Percentiles rank a stretch among this genome's conserved stretches.
phyloP scores from a whole-genome alignment of 2,797 vertebrate genomes.

The Alfaro cultratus region DNA sequence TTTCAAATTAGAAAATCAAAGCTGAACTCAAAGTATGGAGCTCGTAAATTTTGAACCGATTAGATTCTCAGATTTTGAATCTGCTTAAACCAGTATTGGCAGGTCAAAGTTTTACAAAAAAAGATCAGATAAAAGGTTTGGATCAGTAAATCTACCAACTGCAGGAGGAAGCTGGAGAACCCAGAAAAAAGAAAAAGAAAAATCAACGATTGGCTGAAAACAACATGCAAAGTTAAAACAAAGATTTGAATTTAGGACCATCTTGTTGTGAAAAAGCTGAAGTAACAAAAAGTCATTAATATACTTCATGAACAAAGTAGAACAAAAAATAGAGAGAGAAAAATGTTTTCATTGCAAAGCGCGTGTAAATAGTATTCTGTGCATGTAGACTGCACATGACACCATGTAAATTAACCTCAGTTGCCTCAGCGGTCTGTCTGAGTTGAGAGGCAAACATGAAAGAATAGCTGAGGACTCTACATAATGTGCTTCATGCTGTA shows the following conservation, averaged over 20 bases:
- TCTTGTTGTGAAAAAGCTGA: not conserved
- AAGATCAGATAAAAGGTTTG: not conserved
- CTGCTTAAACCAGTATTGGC: not conserved
- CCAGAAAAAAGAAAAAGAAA: not conserved
- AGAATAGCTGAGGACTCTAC: conserved; percentile 34
- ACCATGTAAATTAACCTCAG: conserved; percentile 17
- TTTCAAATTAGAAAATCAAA: not conserved
- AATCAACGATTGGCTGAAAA: not conserved
- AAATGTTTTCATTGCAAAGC: not conserved
- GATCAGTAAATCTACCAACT: not conserved
- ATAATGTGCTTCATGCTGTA: conserved; percentile 48
- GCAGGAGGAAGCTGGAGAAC: not conserved
- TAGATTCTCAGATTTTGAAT: not conserved
- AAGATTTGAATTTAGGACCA: not conserved
- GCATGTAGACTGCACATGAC: not conserved
- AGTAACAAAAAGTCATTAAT: not conserved
- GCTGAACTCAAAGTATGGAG: not conserved
- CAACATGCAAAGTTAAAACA: not conserved
- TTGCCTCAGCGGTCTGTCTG: conserved; percentile 16
- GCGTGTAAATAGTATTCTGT: conserved; percentile 4
- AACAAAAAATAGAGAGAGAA: not conserved
- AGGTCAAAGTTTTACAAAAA: not conserved
- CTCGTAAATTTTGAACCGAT: not conserved
- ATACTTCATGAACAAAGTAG: not conserved
- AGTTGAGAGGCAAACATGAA: conserved; percentile 36